phyloP scores from a whole-genome alignment of 2,113 vertebrate species.

The Oryzias celebensis region DNA sequence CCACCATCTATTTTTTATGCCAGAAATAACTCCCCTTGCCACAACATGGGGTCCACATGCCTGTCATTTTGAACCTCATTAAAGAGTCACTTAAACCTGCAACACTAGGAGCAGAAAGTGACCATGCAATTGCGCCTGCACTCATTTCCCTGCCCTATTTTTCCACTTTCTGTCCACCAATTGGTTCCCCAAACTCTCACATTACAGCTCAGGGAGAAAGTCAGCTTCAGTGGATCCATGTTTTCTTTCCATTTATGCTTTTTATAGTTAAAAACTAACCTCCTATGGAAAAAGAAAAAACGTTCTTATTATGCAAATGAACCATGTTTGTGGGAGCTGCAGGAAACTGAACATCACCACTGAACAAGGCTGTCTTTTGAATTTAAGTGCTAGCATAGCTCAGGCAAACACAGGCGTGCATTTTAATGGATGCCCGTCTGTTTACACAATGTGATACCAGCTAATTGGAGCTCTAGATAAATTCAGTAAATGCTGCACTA shows the following conservation, averaged over 20 bases:
- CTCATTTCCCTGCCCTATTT: slow-evolving; percentile 26
- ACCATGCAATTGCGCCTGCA: slow-evolving; percentile 26
- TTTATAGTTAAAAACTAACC: slow-evolving; percentile 24
- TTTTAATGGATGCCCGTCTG: slow-evolving; percentile 11
- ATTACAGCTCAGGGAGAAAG: slow-evolving; percentile 13
- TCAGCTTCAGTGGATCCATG: slow-evolving; percentile 12
- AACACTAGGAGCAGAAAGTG: slow-evolving; percentile 64
- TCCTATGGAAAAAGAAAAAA: slow-evolving; percentile 1
- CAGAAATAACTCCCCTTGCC: slow-evolving; percentile 68
- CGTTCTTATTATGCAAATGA: slow-evolving; percentile 28
- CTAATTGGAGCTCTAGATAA: slow-evolving; percentile 33
- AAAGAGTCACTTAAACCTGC: slow-evolving; percentile 74
- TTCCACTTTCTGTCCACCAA: slow-evolving; percentile 21
- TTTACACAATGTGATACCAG: slow-evolving; percentile 10
- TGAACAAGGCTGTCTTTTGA: slow-evolving; percentile 27
- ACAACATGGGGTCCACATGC: slow-evolving; percentile 71
- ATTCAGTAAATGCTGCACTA: slow-evolving; percentile 13
- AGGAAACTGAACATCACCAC: slow-evolving; percentile 32
- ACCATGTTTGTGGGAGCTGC: slow-evolving; percentile 16
- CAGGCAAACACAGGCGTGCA: slow-evolving; percentile 29
- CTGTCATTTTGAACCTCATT: slow-evolving; percentile 77
- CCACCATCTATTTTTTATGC: slow-evolving; percentile 77
- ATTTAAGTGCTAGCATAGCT: slow-evolving; percentile 48
- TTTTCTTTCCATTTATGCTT: slow-evolving; percentile 17
- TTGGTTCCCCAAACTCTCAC: slow-evolving; percentile 7